A percentile compares a stretch with the other conserved stretches of the same genome.
These are phyloP conservation scores for Bemisia tabaci DNA, from an alignment of 1,140 invertebrate genomes.

Conservation along the genomic window DNA sequence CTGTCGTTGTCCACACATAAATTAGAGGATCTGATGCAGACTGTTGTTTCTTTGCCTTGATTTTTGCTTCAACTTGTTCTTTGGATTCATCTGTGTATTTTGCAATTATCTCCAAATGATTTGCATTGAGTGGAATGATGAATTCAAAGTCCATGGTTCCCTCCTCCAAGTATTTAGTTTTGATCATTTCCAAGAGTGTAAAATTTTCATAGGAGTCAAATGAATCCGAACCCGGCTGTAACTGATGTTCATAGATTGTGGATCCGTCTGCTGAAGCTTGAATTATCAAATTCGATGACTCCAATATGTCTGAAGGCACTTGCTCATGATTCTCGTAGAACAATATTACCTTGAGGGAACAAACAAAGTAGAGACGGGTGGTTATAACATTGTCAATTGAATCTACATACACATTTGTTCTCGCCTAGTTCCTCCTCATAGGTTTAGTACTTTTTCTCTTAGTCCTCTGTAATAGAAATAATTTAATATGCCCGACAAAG, in stretches of 20 bases:
- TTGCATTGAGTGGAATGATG: constrained; percentile 23
- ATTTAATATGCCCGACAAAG: too few relatives aligned
- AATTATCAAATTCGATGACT: constrained; percentile 23
- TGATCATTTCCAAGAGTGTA: constrained; percentile 13
- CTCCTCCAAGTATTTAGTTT: constrained; percentile 17
- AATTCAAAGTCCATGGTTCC: constrained; percentile 28
- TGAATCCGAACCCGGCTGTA: too few relatives aligned
- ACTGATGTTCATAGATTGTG: too few relatives aligned
- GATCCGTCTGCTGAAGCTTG: constrained; percentile 15
- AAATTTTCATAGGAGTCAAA: constrained; percentile 13
- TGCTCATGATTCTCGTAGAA: constrained; percentile 27
- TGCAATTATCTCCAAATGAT: constrained; percentile 23
- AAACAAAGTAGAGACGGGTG: constrained; percentile 7
- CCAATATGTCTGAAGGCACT: constrained; percentile 24
- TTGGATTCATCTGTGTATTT: too few relatives aligned
- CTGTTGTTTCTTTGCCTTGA: constrained; percentile 24
- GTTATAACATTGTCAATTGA: too few relatives aligned
- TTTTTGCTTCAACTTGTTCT: constrained; percentile 21
- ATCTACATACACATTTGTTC: too few relatives aligned
- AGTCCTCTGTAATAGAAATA: too few relatives aligned
- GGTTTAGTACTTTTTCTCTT: too few relatives aligned
- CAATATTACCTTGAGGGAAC: constrained; percentile 26
- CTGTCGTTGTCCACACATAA: constrained; percentile 29
- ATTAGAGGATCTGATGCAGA: constrained; percentile 27
- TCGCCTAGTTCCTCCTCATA: too few relatives aligned